Evolutionary conservation across 2,113 vertebrate genomes (phyloP).

Genomic region (Platycercus adscitus): DNA sequence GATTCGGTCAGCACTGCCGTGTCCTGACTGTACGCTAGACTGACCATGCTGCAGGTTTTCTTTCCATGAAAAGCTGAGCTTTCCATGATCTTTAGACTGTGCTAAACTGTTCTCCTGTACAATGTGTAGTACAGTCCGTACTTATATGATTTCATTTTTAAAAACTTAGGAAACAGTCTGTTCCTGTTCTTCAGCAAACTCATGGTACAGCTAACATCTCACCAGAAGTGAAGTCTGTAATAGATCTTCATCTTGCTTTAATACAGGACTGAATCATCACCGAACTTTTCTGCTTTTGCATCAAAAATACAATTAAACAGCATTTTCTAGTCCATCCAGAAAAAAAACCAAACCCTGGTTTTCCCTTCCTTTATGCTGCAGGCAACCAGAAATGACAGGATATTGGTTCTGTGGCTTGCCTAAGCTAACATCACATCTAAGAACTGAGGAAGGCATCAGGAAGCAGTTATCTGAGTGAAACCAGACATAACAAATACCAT

Average conservation of each 20-base stretch:
- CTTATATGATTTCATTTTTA: background rate
- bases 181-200: background rate
- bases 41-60: background rate
- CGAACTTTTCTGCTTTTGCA: background rate
- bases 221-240: background rate
- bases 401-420: slow-evolving; percentile 49
- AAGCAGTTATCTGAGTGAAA: slow-evolving; percentile 47
- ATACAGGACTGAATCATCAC: background rate
- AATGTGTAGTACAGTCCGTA: background rate
- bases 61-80: background rate
- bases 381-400: slow-evolving; percentile 49
- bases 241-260: background rate
- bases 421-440: slow-evolving; percentile 7
- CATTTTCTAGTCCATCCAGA: background rate
- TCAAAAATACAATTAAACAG: slow-evolving; percentile 21
- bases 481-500: background rate
- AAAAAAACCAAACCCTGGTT: background rate
- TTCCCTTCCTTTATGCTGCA: slow-evolving; percentile 44
- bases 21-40: background rate
- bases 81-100: background rate
- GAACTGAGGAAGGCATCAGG: background rate
- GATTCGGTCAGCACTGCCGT: background rate
- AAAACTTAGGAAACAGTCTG: background rate
- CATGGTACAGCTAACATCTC: background rate
- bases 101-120: background rate